Evolutionary conservation across 2,113 vertebrate genomes (phyloP).

Genomic region (Aplodontia rufa): DNA sequence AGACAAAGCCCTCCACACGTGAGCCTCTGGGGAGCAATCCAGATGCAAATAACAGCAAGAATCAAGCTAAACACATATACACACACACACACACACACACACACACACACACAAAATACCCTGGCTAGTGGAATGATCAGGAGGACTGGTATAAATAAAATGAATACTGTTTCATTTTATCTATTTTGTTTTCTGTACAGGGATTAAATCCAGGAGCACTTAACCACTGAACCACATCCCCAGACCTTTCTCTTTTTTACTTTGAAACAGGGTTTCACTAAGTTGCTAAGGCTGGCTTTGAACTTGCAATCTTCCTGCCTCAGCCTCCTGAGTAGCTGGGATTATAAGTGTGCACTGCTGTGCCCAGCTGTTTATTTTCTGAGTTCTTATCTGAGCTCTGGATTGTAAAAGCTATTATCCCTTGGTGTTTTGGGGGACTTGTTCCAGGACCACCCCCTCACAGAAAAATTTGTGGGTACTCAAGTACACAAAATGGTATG

Average conservation of each 20-base stretch:
- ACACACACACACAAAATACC: too few relatives aligned
- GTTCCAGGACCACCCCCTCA: not conserved
- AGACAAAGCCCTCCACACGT: not conserved
- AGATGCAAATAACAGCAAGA: not conserved
- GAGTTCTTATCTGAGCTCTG: not conserved
- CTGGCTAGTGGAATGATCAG: not conserved
- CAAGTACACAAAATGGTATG: not conserved
- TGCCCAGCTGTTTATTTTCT: not conserved
- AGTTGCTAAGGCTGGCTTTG: too few relatives aligned
- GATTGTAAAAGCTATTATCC: not conserved
- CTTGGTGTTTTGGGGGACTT: not conserved
- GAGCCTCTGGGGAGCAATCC: not conserved
- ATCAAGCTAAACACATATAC: too few relatives aligned
- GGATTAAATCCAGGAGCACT: too few relatives aligned
- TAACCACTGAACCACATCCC: too few relatives aligned
- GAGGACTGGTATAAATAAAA: not conserved
- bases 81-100: too few relatives aligned
- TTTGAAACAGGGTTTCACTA: too few relatives aligned
- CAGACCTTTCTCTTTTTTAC: too few relatives aligned
- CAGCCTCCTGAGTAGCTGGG: too few relatives aligned
- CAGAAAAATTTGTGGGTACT: not conserved
- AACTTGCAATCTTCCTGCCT: too few relatives aligned
- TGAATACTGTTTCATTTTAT: not conserved
- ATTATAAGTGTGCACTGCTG: too few relatives aligned
- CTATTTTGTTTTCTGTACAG: not conserved